phyloP scores from a whole-genome alignment of 2,888 invertebrate genomes.

The Sinelater perroti region DNA sequence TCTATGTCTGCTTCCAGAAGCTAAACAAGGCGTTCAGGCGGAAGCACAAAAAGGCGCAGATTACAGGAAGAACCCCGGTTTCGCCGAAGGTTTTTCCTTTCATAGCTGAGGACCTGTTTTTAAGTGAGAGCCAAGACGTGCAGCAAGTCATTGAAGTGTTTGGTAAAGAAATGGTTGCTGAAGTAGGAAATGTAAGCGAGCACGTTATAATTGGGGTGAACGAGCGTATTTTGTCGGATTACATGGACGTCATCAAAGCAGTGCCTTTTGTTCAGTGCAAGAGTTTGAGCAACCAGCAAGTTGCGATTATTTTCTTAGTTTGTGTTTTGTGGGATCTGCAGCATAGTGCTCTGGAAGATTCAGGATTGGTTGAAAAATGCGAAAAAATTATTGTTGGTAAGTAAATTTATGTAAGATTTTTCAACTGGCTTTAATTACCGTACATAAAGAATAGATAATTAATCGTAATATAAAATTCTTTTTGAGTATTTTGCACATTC shows the following conservation, averaged over 20 bases:
- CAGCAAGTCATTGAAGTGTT: slow-evolving; percentile 3
- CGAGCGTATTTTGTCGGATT: slow-evolving; percentile 36
- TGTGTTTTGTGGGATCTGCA: slow-evolving; percentile 49
- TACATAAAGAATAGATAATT: too few relatives aligned
- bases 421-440: too few relatives aligned
- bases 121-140: slow-evolving; percentile 14
- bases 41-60: slow-evolving; percentile 48
- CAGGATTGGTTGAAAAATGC: slow-evolving; percentile 22
- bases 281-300: slow-evolving; percentile 44
- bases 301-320: slow-evolving; percentile 49
- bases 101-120: slow-evolving; percentile 43
- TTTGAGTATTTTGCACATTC: too few relatives aligned
- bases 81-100: slow-evolving; percentile 44
- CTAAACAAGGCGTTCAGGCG: slow-evolving; percentile 51
- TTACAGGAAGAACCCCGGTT: slow-evolving; percentile 35
- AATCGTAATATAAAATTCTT: too few relatives aligned
- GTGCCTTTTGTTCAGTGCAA: slow-evolving; percentile 50
- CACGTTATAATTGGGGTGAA: slow-evolving; percentile 35
- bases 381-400: slow-evolving; percentile 50
- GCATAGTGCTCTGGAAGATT: slow-evolving; percentile 19
- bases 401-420: slow-evolving; percentile 14
- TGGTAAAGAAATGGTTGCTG: neutral
- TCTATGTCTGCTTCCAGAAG: slow-evolving; percentile 47
- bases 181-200: neutral
- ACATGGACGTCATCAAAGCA: slow-evolving; percentile 47